Percentiles rank a stretch among this genome's conserved stretches.
phyloP scores from a whole-genome alignment of 2,797 vertebrate genomes.

The Mormyrus proboscirostris region DNA sequence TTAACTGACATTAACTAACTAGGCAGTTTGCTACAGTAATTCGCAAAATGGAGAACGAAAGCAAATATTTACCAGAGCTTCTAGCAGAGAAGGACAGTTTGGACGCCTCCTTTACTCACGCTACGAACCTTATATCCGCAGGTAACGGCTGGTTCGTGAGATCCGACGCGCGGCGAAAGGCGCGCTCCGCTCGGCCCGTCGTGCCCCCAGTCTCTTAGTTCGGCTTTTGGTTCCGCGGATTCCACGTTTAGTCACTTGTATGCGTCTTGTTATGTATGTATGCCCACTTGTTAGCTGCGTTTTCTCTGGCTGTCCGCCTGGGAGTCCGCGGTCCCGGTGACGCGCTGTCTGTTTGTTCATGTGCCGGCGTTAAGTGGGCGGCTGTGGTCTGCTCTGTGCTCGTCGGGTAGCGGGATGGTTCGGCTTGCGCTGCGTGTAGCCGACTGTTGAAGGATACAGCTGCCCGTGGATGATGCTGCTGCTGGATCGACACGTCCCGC shows the following conservation, averaged over 20 bases:
- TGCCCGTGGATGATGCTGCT: background rate
- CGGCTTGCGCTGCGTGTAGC: background rate
- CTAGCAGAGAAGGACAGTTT: constrained; percentile 93
- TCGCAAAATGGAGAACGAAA: constrained; percentile 79
- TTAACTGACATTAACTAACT: background rate
- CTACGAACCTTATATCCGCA: constrained; percentile 84
- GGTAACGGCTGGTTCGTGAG: constrained; percentile 53
- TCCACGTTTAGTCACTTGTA: background rate
- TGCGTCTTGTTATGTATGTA: background rate
- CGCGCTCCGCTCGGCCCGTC: background rate
- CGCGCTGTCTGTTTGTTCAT: background rate
- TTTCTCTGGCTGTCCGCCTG: background rate
- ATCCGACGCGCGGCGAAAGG: background rate
- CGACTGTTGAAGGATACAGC: background rate
- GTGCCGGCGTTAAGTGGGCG: background rate
- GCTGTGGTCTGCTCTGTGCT: background rate
- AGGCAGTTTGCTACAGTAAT: constrained; percentile 22
- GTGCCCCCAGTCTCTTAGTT: background rate
- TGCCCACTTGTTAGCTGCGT: background rate
- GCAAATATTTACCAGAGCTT: constrained; percentile 90
- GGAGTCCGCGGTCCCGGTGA: background rate
- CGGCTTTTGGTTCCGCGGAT: background rate
- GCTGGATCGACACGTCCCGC: background rate
- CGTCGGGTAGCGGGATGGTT: background rate
- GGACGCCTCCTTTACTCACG: constrained; percentile 92